These are phyloP conservation scores for Tapera naevia DNA, from an alignment of 2,797 vertebrate species.

Conservation along the genomic window DNA sequence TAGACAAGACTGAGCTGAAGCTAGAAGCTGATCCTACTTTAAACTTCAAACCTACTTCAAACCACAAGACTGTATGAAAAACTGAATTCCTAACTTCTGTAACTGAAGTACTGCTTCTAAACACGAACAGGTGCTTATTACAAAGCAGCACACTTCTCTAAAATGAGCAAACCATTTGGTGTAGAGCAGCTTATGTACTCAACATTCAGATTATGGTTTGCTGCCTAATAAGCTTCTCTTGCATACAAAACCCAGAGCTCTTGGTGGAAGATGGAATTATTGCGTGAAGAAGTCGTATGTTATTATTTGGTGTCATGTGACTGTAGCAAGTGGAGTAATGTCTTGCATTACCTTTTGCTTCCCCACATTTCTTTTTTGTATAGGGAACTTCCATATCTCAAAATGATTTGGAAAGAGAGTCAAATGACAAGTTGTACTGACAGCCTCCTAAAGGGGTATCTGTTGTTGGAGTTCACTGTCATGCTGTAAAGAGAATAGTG, in stretches of 20 bases:
- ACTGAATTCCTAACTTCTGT: neutral
- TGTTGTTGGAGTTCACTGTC: neutral
- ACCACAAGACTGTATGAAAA: neutral
- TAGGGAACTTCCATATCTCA: neutral
- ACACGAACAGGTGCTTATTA: neutral
- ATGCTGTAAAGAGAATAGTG: neutral
- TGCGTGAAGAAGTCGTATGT: neutral
- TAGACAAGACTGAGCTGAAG: too few species aligned
- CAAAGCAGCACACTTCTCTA: neutral
- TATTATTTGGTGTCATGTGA: neutral
- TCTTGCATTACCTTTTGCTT: neutral
- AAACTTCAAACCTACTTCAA: too few species aligned
- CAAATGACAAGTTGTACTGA: neutral
- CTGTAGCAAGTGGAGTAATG: neutral
- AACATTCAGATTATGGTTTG: neutral
- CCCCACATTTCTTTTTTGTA: accelerated
- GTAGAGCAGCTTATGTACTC: neutral
- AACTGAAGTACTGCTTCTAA: neutral
- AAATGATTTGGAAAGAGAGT: neutral
- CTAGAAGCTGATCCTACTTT: too few species aligned
- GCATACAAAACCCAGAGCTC: neutral
- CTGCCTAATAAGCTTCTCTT: neutral
- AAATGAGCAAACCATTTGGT: neutral
- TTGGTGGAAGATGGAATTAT: neutral
- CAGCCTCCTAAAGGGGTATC: neutral